Evolutionary conservation across 2,888 invertebrate species (phyloP), one percentile per base, ranked within the genome.

Genomic region (Eumacrocentrus americanus): DNA sequence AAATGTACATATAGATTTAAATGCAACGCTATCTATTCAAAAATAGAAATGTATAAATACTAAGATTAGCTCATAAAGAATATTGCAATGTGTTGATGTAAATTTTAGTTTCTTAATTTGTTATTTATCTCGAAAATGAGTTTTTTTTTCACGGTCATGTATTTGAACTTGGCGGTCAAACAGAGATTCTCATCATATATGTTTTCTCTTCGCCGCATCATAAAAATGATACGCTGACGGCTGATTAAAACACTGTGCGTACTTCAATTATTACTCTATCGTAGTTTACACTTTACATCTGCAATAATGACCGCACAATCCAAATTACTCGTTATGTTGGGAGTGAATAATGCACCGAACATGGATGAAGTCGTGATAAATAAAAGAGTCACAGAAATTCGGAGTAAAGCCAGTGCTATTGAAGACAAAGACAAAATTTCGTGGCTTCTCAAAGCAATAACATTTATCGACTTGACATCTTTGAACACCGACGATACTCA

Each of bases 401-500:
- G 62, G 57, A 53, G 63, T 11, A 67, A 67, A 60, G 72, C 72
- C 9, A 68, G 61, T 37, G 56, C 46, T 11, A 40, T 80, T 14
- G 59, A 67, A 16, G 68, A 80, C 55, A 75, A 83, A 25, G 85
- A 88, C 76, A 86, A 88, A 79, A 85, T 87, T 38, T 86, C 87
- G 9, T 94, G 92, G 92, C 83, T 97, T 11, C 74, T 95, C 20
- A 89, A 89, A 76, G 92, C 95, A 1, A 84, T 98, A 5, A 88
- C 89, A 29, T 87, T 92, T 58, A 94, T 97, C 64, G 98, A 99
- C 82, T 84, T 99, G 67, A 99, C 98, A 1, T 96, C 96, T 1
- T 83, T 99, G 52, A 86, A 91, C 50, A 95, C 95, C 37, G 89
- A 91, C 81, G 92, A 92, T 75, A 91, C 91, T 0, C 77, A 80